Evolutionary conservation across 2,113 vertebrate species (phyloP), one percentile per base, ranked within the genome.

Genomic region (Ophiodon elongatus): DNA sequence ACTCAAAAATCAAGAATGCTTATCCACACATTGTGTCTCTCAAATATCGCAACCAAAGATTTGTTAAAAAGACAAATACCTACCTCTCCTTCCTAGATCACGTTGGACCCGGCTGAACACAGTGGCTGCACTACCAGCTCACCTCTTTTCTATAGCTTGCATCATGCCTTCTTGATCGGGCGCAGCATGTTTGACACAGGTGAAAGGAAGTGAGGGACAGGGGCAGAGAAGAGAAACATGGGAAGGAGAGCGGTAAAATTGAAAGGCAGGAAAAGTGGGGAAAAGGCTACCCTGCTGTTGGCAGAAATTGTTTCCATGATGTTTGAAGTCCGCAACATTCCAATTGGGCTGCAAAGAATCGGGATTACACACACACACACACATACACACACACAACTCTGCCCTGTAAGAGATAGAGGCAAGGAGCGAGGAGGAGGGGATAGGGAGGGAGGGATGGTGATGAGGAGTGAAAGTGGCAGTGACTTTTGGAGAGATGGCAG

Each of bases 341-440:
- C 85, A 92, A 93, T 94, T 92, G 93, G 77, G 33, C 85, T 78
- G 83, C 85, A 83, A 84, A 86, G 50, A 91, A 90, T 90, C 15
- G 10, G 41, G 59, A 88, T 88, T 85, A 73, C 70, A 76, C 80
- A 83, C 70, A 31, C 59, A 63, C 83, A 33, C 27, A 35, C 69
- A 69, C 59, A 54, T 35, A 82, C 66, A 85, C 68, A 50, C 31
- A 79, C 69, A 83, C 68, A 84, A 78, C 29, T 63, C 63, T 83
- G 66, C 62, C 71, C 77, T 77, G 73, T 78, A 57, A 89, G 69
- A 73, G 73, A 85, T 74, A 76, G 79, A 86, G 79, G 74, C 76
- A 60, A 72, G 73, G 66, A 73, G 73, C 8, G 39, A 84, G 78
- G 64, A 87, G 72, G 71, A 83, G 39, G 35, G 81, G 79, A 83